A percentile compares a stretch with the other conserved stretches of the same genome.
These are phyloP conservation scores for Siniperca knerii DNA, from an alignment of 2,113 vertebrate species.

Conservation along the genomic window DNA sequence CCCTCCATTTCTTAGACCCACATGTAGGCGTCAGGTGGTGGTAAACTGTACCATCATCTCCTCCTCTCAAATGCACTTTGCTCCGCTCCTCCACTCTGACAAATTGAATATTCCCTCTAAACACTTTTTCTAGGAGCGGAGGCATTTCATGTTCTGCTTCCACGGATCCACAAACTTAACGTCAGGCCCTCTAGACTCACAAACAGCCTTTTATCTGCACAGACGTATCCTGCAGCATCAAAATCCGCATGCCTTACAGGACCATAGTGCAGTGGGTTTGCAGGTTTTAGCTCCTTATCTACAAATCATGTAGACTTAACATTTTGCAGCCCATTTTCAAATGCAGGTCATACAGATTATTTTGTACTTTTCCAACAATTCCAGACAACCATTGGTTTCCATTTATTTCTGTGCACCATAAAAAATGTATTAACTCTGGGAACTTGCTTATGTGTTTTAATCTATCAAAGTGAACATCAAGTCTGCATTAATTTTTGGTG, in stretches of 20 bases:
- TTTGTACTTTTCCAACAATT: neutral
- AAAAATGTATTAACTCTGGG: neutral
- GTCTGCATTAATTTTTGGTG: neutral
- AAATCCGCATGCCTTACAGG: slow-evolving; percentile 16
- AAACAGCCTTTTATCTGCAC: slow-evolving; percentile 38
- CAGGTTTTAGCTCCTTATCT: neutral
- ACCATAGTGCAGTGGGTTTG: neutral
- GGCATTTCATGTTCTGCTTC: slow-evolving; percentile 61
- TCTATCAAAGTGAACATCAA: neutral
- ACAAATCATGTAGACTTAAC: neutral
- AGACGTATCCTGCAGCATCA: slow-evolving; percentile 23
- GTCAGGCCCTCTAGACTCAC: slow-evolving; percentile 29
- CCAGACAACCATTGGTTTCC: neutral
- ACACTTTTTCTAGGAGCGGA: slow-evolving; percentile 58
- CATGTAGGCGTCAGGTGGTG: slow-evolving; percentile 54
- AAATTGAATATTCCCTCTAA: slow-evolving; percentile 73
- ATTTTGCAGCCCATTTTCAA: slow-evolving; percentile 6
- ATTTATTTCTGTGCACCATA: neutral
- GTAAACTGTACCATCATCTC: slow-evolving; percentile 51
- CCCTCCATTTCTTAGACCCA: slow-evolving; percentile 26
- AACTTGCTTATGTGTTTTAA: slow-evolving; percentile 7
- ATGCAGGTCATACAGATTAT: neutral
- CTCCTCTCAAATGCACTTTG: slow-evolving; percentile 61
- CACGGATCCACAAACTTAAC: slow-evolving; percentile 41
- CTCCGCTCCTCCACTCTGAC: slow-evolving; percentile 60